phyloP scores from a whole-genome alignment of 2,888 invertebrate species.

The Hemistola chrysoprasaria region DNA sequence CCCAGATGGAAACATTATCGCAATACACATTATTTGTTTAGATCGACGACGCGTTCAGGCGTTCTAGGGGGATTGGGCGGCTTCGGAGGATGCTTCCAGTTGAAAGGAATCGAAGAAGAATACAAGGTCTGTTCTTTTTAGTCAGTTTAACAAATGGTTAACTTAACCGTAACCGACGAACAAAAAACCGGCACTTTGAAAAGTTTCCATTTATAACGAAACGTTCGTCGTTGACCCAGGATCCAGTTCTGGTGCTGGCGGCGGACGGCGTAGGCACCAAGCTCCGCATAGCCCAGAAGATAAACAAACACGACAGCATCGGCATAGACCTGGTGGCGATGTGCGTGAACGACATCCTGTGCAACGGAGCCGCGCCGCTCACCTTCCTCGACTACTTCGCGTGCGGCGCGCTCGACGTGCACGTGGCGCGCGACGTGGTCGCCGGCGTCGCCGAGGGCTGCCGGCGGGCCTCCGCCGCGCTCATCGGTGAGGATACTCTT shows the following conservation, averaged over 20 bases:
- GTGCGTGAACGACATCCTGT: slow-evolving; percentile 98
- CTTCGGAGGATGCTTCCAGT: slow-evolving; percentile 94
- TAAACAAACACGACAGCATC: slow-evolving; percentile 88
- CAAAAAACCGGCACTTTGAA: not conserved
- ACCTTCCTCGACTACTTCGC: slow-evolving; percentile 98
- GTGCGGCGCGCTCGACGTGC: slow-evolving; percentile 89
- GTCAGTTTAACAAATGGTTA: too few relatives aligned
- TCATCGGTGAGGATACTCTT: slow-evolving; percentile 92
- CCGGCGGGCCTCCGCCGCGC: slow-evolving; percentile 89
- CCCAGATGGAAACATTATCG: too few relatives aligned
- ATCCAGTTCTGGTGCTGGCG: slow-evolving; percentile 95
- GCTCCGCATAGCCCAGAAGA: slow-evolving; percentile 93
- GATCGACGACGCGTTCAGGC: slow-evolving; percentile 87
- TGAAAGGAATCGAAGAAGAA: slow-evolving; percentile 82
- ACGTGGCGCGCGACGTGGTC: slow-evolving; percentile 86
- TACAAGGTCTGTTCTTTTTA: slow-evolving; percentile 63
- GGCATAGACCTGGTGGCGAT: slow-evolving; percentile 98
- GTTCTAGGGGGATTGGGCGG: slow-evolving; percentile 90
- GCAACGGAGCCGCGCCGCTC: slow-evolving; percentile 97
- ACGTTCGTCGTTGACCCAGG: slow-evolving; percentile 57
- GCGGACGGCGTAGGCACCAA: slow-evolving; percentile 99
- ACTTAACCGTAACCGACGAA: not conserved
- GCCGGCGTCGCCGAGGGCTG: slow-evolving; percentile 94
- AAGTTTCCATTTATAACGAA: not conserved
- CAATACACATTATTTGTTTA: slow-evolving; percentile 40